Conservation (phyloP, 2,888 invertebrate species). For the Drosophila putrida region DNA sequence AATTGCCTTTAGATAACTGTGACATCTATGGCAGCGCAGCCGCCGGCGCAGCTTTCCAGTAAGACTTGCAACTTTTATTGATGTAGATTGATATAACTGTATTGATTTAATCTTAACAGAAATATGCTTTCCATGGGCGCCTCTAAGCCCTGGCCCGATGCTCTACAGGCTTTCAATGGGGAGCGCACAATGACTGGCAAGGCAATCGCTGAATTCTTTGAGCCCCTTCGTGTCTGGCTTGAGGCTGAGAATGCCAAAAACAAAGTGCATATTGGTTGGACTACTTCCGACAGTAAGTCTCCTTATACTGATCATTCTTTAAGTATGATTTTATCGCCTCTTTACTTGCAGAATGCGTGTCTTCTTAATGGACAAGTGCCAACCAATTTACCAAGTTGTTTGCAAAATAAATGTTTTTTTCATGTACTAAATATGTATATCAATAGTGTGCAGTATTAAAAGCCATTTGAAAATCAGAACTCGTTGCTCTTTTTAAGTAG, state of each 20-base stretch:
- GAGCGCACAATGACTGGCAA: conserved; percentile 91
- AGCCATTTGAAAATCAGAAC: conserved; percentile 11
- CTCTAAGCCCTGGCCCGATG: conserved; percentile 93
- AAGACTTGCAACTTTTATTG: conserved; percentile 61
- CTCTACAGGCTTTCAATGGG: conserved; percentile 92
- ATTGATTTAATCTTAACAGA: conserved; percentile 83
- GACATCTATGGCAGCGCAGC: conserved; percentile 93
- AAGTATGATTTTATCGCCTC: background rate
- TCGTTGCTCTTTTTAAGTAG: conserved; percentile 20
- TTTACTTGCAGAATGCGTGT: conserved; percentile 60
- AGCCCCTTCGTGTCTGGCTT: conserved; percentile 91
- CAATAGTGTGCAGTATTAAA: conserved; percentile 46
- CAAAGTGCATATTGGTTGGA: conserved; percentile 89
- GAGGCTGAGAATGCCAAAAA: conserved; percentile 90
- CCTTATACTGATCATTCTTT: background rate
- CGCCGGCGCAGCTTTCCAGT: conserved; percentile 91
- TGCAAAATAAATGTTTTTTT: conserved; percentile 27
- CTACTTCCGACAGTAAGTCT: conserved; percentile 83
- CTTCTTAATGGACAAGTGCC: conserved; percentile 32
- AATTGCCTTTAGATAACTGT: conserved; percentile 92
- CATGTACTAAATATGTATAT: too few relatives aligned
- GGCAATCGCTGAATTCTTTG: conserved; percentile 92
- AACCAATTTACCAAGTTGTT: conserved; percentile 24
- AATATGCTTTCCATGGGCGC: conserved; percentile 91
- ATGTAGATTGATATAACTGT: background rate